A percentile compares a stretch with the other conserved stretches of the same genome.
These are phyloP conservation scores for Heliconius erato DNA, from an alignment of 2,888 invertebrate genomes.

Conservation along the genomic window DNA sequence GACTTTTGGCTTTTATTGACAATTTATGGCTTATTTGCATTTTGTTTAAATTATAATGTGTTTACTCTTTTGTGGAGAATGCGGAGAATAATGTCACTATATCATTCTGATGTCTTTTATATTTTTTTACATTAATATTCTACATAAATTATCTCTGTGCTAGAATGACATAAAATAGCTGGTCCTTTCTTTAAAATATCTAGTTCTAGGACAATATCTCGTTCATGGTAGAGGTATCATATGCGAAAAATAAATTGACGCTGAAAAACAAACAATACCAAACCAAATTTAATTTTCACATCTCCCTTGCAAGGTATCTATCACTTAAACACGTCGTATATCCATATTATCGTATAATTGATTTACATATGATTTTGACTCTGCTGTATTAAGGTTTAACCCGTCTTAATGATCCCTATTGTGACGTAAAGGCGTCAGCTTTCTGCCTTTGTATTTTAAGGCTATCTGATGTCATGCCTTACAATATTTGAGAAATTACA, in stretches of 20 bases:
- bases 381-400: neutral
- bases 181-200: too few species aligned
- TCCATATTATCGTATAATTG: slow-evolving; percentile 8
- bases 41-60: slow-evolving; percentile 58
- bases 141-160: too few species aligned
- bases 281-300: neutral
- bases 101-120: neutral
- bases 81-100: neutral
- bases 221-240: too few species aligned
- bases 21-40: slow-evolving; percentile 82
- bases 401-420: slow-evolving; percentile 25
- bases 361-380: slow-evolving; percentile 16
- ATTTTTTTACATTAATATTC: too few species aligned
- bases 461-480: slow-evolving; percentile 15
- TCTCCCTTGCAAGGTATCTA: neutral
- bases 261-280: neutral
- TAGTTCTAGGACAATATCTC: too few species aligned
- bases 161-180: too few species aligned
- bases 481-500: slow-evolving; percentile 21
- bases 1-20: slow-evolving; percentile 68
- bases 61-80: neutral
- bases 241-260: too few species aligned
- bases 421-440: slow-evolving; percentile 12
- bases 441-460: slow-evolving; percentile 20
- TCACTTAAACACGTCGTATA: slow-evolving; percentile 2